Percentiles rank a stretch among this genome's conserved stretches.
These are phyloP conservation scores for Gymnorhina tibicen DNA, from an alignment of 2,113 vertebrate species.

Conservation along the genomic window DNA sequence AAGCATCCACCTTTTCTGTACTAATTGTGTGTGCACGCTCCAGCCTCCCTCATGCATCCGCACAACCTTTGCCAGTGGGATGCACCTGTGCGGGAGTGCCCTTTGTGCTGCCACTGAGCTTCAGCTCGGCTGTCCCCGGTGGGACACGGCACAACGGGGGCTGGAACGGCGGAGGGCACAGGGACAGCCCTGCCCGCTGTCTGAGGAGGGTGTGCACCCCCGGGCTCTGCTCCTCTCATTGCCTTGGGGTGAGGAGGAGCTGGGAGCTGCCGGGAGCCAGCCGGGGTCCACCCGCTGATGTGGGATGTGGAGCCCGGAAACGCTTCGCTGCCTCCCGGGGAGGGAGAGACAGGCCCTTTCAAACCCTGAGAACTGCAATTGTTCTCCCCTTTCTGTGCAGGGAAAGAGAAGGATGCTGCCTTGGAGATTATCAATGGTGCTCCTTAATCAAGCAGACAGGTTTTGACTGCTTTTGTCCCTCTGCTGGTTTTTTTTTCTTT, in stretches of 20 bases:
- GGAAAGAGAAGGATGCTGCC: background rate
- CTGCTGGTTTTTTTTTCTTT: background rate
- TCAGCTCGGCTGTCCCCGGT: background rate
- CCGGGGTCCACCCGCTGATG: rapidly evolving
- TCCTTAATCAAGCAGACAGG: constrained; percentile 1
- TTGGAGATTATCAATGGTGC: background rate
- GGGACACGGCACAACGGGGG: background rate
- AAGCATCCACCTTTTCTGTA: background rate
- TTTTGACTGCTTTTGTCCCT: constrained; percentile 25
- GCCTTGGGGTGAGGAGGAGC: background rate
- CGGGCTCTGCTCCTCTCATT: background rate
- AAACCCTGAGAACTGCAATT: background rate
- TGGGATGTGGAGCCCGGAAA: background rate
- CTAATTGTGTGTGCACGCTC: rapidly evolving
- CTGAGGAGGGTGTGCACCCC: no score
- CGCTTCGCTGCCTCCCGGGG: rapidly evolving
- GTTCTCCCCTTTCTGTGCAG: background rate
- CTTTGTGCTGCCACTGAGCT: background rate
- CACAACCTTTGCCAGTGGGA: background rate
- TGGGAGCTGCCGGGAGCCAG: background rate
- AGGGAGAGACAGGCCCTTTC: background rate
- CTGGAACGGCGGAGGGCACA: background rate
- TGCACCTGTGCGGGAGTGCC: background rate
- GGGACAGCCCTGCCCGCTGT: background rate
- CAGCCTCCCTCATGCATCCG: rapidly evolving